Evolutionary conservation across 2,113 vertebrate species (phyloP), one percentile per base, ranked within the genome.

Genomic region (Lycaon pictus): DNA sequence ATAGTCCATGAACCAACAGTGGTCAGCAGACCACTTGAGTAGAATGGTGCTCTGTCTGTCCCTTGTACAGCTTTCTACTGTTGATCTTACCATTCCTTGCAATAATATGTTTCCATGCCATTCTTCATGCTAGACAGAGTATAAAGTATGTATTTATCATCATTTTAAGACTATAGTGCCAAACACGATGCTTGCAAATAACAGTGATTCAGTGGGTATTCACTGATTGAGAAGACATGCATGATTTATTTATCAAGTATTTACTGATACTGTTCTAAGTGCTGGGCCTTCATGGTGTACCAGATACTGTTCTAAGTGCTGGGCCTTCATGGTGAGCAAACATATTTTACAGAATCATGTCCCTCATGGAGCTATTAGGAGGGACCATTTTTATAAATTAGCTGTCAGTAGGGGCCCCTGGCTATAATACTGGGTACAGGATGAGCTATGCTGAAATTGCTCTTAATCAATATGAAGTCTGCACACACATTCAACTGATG

Each of bases 171-270:
- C 2, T 90, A 25, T 9, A 63, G 16, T 37, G 20, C 35, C 37
- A 88, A 94, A 56, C 53, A 72, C 48, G 81, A 20, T 88, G 43
- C 65, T 85, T 76, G 23, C 27, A 95, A 69, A 85, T 67, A 93
- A 48, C 25, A 86, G 15, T 53, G 56, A 65, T 72, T 88, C 12
- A 17, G 12, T 62, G n/a, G 82, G 77, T 56, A 4, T 77, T 74
- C 77, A 32, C 60, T 90, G 35, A 27, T 55, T 93, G 48, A 84
- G 62, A 85, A 80, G 35, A 81, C 53, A 32, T 48, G 12, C 13
- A 71, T 29, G n/a, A 69, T 43, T 84, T 72, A 87, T 56, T 67
- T 37, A 94, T 27, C 56, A 56, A 69, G 72, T 37, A 76, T 63
- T 95, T 69, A 82, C 2, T 77, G 62, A 90, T 10, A 29, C n/a